Conservation (phyloP, 2,113 vertebrate species). For the Sclerurus mexicanus region DNA sequence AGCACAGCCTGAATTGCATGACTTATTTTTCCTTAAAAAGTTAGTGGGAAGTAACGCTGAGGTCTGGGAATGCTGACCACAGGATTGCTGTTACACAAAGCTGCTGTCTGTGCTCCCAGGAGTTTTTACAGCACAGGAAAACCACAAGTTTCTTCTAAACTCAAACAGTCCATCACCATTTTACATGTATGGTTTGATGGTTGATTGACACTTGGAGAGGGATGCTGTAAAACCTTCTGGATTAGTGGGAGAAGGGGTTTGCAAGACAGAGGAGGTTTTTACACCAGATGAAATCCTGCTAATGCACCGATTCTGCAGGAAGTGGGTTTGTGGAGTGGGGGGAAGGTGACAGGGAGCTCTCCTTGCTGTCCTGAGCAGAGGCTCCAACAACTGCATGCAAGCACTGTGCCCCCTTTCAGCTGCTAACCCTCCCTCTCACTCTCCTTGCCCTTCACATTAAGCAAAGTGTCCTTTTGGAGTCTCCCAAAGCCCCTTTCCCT, state of each 20-base stretch:
- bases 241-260: neutral
- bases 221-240: neutral
- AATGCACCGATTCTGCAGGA: neutral
- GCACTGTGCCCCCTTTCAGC: neutral
- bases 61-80: neutral
- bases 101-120: neutral
- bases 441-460: neutral
- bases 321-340: neutral
- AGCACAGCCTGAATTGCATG: neutral
- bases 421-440: neutral
- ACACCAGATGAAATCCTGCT: neutral
- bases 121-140: neutral
- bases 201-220: rapidly evolving
- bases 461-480: neutral
- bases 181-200: neutral
- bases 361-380: neutral
- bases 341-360: neutral
- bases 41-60: neutral
- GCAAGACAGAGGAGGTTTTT: neutral
- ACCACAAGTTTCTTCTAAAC: neutral
- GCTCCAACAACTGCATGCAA: rapidly evolving
- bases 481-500: neutral
- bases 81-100: neutral
- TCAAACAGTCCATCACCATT: rapidly evolving
- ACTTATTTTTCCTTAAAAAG: neutral